Evolutionary conservation across 2,888 invertebrate genomes (phyloP).

Genomic region (Ceriagrion tenellum): DNA sequence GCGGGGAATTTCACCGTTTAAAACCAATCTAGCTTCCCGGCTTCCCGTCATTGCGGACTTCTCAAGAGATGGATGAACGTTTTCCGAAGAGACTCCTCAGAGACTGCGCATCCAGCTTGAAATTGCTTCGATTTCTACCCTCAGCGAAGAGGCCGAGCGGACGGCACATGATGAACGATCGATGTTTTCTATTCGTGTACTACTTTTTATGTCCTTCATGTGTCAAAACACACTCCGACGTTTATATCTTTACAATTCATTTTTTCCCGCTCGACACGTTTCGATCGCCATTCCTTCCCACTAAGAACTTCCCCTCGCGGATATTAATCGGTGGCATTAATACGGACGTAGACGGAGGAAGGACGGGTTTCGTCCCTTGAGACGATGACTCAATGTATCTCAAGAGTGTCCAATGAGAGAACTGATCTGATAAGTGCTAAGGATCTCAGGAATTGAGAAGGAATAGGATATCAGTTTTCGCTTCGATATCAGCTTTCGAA

Average conservation of each 20-base stretch:
- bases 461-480: too few species aligned
- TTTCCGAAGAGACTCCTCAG: slow-evolving; percentile 13
- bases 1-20: background rate
- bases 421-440: too few species aligned
- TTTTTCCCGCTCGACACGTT: background rate
- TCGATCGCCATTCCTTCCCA: background rate
- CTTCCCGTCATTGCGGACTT: slow-evolving; percentile 6
- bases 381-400: too few species aligned
- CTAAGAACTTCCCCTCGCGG: background rate
- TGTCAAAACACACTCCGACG: background rate
- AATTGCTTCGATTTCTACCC: background rate
- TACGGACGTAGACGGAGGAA: background rate
- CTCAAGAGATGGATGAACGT: background rate
- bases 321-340: background rate
- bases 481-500: too few species aligned
- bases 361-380: too few species aligned
- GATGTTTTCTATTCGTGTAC: background rate
- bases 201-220: slow-evolving; percentile 2
- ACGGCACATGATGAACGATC: background rate
- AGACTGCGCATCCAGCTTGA: background rate
- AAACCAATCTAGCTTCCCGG: background rate
- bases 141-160: background rate
- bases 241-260: background rate
- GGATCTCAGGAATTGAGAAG: too few species aligned
- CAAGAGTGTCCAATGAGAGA: too few species aligned